Percentiles rank a stretch among this genome's conserved stretches.
These are phyloP conservation scores for Poecile atricapillus DNA, from an alignment of 2,113 vertebrate species.

Conservation along the genomic window DNA sequence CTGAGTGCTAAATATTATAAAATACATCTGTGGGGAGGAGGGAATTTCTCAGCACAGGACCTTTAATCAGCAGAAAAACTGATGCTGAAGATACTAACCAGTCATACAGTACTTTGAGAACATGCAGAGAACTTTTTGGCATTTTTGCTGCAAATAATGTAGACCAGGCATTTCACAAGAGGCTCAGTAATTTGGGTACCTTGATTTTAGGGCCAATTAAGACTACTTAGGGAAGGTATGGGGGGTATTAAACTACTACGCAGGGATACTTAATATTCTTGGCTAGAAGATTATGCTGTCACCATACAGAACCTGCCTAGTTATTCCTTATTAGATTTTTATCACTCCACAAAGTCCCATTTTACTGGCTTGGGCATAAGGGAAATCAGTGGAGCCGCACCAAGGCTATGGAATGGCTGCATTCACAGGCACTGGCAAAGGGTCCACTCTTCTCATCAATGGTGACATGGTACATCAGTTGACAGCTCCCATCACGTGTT, in stretches of 20 bases:
- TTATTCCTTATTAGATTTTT: conserved; percentile 29
- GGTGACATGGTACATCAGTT: neutral
- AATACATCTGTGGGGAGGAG: neutral
- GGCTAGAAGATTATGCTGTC: neutral
- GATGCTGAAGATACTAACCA: conserved; percentile 3
- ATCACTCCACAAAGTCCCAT: neutral
- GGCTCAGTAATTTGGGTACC: neutral
- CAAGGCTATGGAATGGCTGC: neutral
- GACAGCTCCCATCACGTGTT: neutral
- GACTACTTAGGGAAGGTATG: neutral
- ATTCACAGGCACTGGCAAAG: neutral
- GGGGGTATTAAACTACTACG: neutral
- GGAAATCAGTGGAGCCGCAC: neutral
- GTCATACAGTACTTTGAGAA: neutral
- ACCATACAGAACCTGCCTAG: neutral
- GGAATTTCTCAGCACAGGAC: neutral
- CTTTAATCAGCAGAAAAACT: conserved; percentile 14
- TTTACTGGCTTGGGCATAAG: neutral
- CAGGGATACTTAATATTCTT: neutral
- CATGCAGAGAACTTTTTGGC: neutral
- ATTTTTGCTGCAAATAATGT: neutral
- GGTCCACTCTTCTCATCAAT: neutral
- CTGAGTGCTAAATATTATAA: conserved; percentile 50
- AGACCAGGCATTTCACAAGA: conserved; percentile 19
- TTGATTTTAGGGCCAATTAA: conserved; percentile 8